phyloP scores from a whole-genome alignment of 2,888 invertebrate species.

The Oeneis ivallda region DNA sequence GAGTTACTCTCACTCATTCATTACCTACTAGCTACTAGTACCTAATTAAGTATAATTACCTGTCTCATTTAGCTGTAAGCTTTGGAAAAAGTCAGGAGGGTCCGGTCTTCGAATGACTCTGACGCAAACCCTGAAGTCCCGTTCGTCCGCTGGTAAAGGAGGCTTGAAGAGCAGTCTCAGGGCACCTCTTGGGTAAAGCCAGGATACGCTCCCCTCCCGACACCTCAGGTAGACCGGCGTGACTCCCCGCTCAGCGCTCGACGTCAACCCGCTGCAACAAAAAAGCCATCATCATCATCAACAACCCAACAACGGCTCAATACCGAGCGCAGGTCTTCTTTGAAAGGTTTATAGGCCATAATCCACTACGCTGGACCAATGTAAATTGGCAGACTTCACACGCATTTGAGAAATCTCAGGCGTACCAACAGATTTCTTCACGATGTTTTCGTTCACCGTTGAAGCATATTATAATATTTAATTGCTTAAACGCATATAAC shows the following conservation, averaged over 20 bases:
- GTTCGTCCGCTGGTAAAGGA: conserved; percentile 80
- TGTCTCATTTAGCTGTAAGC: conserved; percentile 60
- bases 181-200: conserved; percentile 89
- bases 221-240: conserved; percentile 90
- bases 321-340: no score
- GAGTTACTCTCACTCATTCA: background rate
- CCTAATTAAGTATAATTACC: conserved; percentile 48
- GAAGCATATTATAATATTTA: no score
- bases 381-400: no score
- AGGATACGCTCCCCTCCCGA: conserved; percentile 86
- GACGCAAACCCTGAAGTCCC: conserved; percentile 87
- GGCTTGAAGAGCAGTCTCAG: conserved; percentile 85
- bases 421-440: no score
- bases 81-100: conserved; percentile 81
- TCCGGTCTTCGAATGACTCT: conserved; percentile 80
- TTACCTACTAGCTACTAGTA: background rate
- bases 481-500: no score
- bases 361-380: no score
- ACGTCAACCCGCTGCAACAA: conserved; percentile 81
- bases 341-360: no score
- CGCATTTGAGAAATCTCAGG: no score
- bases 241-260: conserved; percentile 82
- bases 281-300: no score
- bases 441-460: no score
- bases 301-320: no score